A percentile compares a stretch with the other conserved stretches of the same genome.
phyloP scores from a whole-genome alignment of 2,113 vertebrate genomes.

The Typhlomys cinereus region DNA sequence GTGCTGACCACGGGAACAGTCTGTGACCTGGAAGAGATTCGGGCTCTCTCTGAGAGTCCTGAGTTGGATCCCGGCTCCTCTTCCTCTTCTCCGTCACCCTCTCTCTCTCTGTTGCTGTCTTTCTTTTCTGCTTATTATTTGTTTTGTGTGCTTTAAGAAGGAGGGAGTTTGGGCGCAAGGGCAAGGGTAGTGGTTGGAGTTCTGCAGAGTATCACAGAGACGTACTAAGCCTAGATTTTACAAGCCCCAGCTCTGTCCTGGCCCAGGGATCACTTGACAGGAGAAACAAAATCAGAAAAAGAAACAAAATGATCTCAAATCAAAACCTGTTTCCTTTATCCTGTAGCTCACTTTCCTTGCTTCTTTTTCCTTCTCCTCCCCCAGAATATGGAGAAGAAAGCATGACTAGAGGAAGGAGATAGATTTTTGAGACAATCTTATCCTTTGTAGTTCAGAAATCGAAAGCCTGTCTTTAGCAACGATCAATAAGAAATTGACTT shows the following conservation, averaged over 20 bases:
- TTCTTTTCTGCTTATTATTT: neutral
- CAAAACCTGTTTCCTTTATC: neutral
- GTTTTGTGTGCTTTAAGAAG: neutral
- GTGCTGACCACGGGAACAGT: neutral
- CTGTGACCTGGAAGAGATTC: neutral
- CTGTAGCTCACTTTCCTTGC: neutral
- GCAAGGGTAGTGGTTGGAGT: neutral
- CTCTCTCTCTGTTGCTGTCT: neutral
- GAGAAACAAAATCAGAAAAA: neutral
- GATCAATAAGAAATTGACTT: neutral
- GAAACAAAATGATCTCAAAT: neutral
- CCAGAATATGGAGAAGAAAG: neutral
- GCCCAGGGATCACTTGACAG: neutral
- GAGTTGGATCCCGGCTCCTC: neutral
- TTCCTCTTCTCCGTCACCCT: neutral
- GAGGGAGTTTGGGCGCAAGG: neutral
- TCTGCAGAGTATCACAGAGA: neutral
- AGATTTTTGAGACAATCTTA: neutral
- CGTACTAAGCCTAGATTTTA: neutral
- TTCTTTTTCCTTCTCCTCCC: neutral
- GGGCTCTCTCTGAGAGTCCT: neutral
- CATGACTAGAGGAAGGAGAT: neutral
- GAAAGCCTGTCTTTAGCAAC: neutral
- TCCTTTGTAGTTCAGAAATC: neutral
- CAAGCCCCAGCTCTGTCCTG: neutral